Conservation (phyloP, 2,888 invertebrate species). For the Eurois occulta region DNA sequence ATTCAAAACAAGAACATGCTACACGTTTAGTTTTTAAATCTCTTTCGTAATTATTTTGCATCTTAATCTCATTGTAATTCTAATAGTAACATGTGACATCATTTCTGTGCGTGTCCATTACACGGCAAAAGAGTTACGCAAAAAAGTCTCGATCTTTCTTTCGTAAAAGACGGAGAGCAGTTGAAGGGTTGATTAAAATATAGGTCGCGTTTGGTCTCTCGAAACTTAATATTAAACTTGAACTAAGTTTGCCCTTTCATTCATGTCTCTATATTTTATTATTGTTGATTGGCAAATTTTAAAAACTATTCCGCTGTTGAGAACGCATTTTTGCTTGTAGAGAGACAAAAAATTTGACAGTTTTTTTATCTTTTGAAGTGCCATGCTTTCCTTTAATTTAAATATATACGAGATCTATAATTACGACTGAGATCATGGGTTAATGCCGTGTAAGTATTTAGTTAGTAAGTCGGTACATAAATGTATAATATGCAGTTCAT, state of each 20-base stretch:
- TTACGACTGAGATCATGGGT: background rate
- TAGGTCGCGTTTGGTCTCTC: background rate
- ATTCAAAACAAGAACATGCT: conserved; percentile 29
- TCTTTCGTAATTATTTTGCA: conserved; percentile 32
- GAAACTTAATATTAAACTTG: too few species aligned
- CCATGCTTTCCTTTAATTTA: background rate
- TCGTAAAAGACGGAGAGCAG: background rate
- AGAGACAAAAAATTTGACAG: background rate
- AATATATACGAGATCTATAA: too few species aligned
- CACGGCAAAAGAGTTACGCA: background rate
- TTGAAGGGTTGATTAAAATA: background rate
- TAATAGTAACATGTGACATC: conserved; percentile 18
- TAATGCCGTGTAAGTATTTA: background rate
- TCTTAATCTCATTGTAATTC: conserved; percentile 40
- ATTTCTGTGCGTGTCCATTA: conserved; percentile 12
- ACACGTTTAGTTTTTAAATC: conserved; percentile 21
- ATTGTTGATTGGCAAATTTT: background rate
- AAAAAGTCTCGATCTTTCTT: conserved; percentile 3
- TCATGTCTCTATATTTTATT: background rate
- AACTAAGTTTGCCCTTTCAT: too few species aligned
- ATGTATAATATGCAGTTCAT: background rate
- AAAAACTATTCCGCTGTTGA: background rate
- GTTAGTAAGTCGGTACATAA: background rate
- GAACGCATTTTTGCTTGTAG: background rate
- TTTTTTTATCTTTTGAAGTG: background rate